These are phyloP conservation scores for Bombus fervidus DNA, from an alignment of 1,140 invertebrate species.

Conservation along the genomic window DNA sequence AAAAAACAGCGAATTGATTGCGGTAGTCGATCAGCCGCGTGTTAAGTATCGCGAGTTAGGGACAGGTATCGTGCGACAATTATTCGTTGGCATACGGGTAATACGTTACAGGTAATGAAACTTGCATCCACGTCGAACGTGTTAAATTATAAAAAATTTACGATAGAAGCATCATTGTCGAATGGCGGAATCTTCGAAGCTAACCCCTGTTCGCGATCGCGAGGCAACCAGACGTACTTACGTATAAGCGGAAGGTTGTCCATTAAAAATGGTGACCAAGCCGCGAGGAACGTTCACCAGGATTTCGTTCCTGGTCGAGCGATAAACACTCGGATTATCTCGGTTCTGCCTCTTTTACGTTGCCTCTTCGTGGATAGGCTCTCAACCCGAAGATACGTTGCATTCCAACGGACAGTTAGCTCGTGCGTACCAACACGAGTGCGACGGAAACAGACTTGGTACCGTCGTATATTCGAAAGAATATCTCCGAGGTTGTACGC, in stretches of 20 bases:
- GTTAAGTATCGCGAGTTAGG: no score
- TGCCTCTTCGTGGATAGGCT: constrained; percentile 15
- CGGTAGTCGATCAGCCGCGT: no score
- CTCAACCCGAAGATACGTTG: constrained; percentile 35
- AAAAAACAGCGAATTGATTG: no score
- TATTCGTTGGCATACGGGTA: background rate
- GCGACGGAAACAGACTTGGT: constrained; percentile 41
- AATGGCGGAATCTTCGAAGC: background rate
- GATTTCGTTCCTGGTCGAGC: constrained; percentile 59
- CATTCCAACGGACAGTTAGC: constrained; percentile 50
- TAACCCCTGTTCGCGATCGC: background rate
- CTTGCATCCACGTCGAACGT: rapidly evolving
- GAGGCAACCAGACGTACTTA: background rate
- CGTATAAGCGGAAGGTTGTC: background rate
- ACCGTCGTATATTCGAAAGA: constrained; percentile 63
- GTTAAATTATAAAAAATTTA: background rate
- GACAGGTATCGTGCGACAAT: background rate
- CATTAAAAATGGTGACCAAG: constrained; percentile 44
- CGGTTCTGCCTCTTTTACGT: constrained; percentile 20
- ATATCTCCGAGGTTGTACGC: constrained; percentile 55
- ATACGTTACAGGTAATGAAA: no score
- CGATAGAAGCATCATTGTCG: no score
- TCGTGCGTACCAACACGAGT: constrained; percentile 20
- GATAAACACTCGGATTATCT: constrained; percentile 77
- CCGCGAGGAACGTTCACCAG: constrained; percentile 43